Evolutionary conservation across 2,113 vertebrate genomes (phyloP).

Genomic region (Grantiella picta): DNA sequence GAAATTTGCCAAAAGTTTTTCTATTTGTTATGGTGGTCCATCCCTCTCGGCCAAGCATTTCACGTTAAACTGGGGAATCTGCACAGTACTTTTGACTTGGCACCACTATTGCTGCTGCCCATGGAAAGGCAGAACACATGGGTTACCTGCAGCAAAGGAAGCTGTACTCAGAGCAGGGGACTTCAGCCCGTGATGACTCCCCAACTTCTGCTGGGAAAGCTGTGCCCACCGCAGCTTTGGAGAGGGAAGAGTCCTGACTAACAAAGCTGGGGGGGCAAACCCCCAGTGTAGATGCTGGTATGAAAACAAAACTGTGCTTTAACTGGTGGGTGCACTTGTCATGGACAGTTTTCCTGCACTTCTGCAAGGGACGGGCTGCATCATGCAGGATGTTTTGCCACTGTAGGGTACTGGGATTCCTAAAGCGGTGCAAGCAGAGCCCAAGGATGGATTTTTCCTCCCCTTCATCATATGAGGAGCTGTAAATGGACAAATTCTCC

Average conservation of each 20-base stretch:
- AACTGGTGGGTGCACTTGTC: neutral
- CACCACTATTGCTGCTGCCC: neutral
- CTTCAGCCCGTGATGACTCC: neutral
- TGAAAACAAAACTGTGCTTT: neutral
- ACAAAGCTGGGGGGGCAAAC: neutral
- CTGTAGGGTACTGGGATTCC: neutral
- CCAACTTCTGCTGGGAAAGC: neutral
- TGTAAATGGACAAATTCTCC: neutral
- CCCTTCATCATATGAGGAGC: neutral
- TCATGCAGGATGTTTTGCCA: neutral
- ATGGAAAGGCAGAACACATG: neutral
- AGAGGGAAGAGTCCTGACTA: neutral
- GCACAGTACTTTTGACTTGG: neutral
- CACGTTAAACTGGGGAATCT: neutral
- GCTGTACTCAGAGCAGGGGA: neutral
- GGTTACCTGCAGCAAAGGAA: neutral
- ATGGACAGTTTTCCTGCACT: neutral
- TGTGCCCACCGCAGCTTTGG: neutral
- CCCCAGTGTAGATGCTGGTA: too few relatives aligned
- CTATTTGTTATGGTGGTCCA: constrained; percentile 12
- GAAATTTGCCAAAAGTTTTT: constrained; percentile 59
- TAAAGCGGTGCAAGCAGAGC: neutral
- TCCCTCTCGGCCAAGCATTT: constrained; percentile 21
- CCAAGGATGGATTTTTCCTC: neutral
- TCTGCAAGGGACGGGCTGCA: neutral